phyloP scores from a whole-genome alignment of 64 coral and sea anemone genomes.

The Catalaphyllia jardinei region DNA sequence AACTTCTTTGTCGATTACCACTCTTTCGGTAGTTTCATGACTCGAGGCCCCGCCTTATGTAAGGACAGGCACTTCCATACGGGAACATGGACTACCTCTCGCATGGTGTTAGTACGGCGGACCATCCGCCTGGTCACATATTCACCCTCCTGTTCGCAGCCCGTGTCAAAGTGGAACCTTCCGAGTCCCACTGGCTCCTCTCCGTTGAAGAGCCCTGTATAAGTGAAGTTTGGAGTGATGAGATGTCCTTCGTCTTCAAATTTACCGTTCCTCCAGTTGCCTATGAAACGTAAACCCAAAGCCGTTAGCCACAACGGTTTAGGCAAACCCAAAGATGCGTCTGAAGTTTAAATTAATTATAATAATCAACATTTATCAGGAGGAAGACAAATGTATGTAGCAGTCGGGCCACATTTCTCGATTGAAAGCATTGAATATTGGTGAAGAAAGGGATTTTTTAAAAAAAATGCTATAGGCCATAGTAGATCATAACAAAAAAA shows the following conservation, averaged over 20 bases:
- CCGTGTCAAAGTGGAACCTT: conserved; percentile 67
- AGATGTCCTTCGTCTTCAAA: conserved; percentile 68
- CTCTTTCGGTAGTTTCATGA: background rate
- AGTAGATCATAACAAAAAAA: no score
- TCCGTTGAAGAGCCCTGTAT: conserved; percentile 57
- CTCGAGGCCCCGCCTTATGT: background rate
- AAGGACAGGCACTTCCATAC: conserved; percentile 53
- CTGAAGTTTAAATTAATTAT: no score
- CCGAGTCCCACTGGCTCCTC: conserved; percentile 66
- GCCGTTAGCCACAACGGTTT: background rate
- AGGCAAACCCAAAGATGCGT: background rate
- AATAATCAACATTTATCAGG: no score
- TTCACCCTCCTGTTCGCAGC: conserved; percentile 73
- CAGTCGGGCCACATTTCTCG: no score
- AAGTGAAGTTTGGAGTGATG: conserved; percentile 36
- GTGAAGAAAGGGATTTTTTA: no score
- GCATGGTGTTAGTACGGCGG: background rate
- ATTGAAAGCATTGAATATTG: no score
- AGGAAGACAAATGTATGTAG: no score
- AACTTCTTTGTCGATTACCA: background rate
- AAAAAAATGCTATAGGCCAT: no score
- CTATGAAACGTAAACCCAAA: conserved; percentile 16
- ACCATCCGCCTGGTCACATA: conserved; percentile 42
- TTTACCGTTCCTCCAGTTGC: conserved; percentile 66
- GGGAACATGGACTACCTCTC: conserved; percentile 51